Conservation (phyloP, 2,888 invertebrate species). For the Apodemia duryi region DNA sequence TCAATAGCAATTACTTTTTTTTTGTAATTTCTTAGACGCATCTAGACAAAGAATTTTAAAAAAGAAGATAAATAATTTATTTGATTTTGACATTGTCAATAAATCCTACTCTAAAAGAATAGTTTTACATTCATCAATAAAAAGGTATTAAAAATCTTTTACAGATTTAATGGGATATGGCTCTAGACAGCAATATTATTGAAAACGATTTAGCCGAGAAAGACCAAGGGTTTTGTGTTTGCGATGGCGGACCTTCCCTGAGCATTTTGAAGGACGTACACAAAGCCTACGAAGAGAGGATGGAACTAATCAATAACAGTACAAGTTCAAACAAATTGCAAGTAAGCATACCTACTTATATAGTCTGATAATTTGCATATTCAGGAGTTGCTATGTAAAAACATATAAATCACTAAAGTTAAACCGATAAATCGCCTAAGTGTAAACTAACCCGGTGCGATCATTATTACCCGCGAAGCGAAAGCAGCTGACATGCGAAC, state of each 20-base stretch:
- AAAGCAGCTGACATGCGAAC: no score
- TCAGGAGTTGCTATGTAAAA: neutral
- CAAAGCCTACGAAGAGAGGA: conserved; percentile 79
- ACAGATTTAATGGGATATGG: neutral
- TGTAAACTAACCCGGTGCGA: no score
- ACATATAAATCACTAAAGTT: no score
- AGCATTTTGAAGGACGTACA: conserved; percentile 81
- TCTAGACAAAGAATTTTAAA: neutral
- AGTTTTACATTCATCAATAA: neutral
- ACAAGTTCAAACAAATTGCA: conserved; percentile 49
- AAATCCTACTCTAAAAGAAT: neutral
- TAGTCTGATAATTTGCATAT: neutral
- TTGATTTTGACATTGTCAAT: conserved; percentile 1
- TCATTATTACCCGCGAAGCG: no score
- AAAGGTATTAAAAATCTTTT: neutral
- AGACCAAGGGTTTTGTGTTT: conserved; percentile 41
- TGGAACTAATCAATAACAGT: conserved; percentile 75
- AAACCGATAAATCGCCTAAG: no score
- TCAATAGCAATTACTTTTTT: no score
- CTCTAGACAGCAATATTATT: conserved; percentile 33
- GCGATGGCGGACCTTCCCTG: conserved; percentile 49
- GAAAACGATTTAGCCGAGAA: conserved; percentile 42
- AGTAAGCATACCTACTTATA: conserved; percentile 35
- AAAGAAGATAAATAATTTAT: neutral
- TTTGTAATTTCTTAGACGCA: neutral